Conservation (phyloP, 2,113 vertebrate species). For the Hemichromis elongatus region DNA sequence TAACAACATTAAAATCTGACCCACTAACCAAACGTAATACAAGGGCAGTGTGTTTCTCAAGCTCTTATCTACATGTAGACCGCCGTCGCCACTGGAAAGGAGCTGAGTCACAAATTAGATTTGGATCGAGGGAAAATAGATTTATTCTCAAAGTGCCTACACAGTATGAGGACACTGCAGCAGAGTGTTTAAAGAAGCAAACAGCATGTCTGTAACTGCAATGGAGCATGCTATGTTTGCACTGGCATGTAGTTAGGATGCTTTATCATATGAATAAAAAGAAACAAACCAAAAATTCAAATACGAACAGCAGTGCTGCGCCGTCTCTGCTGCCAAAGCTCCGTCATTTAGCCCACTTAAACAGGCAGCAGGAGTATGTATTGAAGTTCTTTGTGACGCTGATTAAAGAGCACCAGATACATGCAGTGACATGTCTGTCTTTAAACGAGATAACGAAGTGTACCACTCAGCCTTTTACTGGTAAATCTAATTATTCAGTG, state of each 20-base stretch:
- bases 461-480: neutral
- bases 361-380: neutral
- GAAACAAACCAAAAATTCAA: neutral
- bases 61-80: neutral
- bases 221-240: rapidly evolving
- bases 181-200: neutral
- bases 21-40: neutral
- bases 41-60: neutral
- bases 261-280: neutral
- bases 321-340: neutral
- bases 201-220: neutral
- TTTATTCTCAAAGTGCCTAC: neutral
- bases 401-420: neutral
- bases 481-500: neutral
- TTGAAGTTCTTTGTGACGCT: neutral
- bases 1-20: neutral
- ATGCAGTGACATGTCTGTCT: neutral
- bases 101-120: conserved; percentile 21
- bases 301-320: neutral
- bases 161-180: neutral
- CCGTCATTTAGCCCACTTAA: neutral
- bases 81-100: neutral
- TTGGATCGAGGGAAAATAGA: neutral
- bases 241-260: neutral
- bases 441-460: neutral